These are phyloP conservation scores for Stomatorhinus ivindoensis DNA, from an alignment of 2,113 vertebrate species.

Conservation along the genomic window DNA sequence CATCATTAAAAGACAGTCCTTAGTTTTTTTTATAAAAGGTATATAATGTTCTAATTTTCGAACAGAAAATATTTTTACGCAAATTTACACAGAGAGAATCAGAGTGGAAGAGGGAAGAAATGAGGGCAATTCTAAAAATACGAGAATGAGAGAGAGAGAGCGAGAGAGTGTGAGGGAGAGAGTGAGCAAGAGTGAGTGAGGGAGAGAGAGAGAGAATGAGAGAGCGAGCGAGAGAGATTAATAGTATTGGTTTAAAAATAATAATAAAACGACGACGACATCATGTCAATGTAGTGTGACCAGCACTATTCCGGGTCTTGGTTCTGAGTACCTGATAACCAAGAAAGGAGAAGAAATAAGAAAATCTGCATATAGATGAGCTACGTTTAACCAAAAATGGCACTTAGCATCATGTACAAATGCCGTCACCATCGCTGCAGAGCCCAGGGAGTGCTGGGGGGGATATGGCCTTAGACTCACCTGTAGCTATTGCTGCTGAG, in stretches of 20 bases:
- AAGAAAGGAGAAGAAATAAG: not conserved
- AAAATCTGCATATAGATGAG: not conserved
- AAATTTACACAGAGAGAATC: not conserved
- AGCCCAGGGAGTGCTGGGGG: not conserved
- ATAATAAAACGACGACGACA: not conserved
- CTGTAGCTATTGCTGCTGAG: conserved; percentile 83
- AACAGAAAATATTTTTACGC: not conserved
- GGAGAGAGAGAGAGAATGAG: not conserved
- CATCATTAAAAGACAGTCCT: not conserved
- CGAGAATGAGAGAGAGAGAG: not conserved
- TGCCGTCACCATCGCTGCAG: not conserved
- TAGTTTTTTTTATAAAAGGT: not conserved
- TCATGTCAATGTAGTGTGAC: conserved; percentile 23
- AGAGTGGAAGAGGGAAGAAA: not conserved
- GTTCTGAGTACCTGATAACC: conserved; percentile 30
- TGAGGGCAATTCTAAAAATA: not conserved
- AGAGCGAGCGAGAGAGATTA: not conserved
- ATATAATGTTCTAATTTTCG: not conserved
- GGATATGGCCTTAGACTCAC: conserved; percentile 46
- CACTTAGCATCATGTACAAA: not conserved
- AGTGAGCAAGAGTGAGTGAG: not conserved
- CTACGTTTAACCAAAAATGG: not conserved
- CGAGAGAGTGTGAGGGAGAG: not conserved
- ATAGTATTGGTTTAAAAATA: not conserved
- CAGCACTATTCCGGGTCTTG: conserved; percentile 31